Evolutionary conservation across 92 coral and sea anemone genomes (phyloP), one percentile per base, ranked within the genome.

Genomic region (Ricordea florida): DNA sequence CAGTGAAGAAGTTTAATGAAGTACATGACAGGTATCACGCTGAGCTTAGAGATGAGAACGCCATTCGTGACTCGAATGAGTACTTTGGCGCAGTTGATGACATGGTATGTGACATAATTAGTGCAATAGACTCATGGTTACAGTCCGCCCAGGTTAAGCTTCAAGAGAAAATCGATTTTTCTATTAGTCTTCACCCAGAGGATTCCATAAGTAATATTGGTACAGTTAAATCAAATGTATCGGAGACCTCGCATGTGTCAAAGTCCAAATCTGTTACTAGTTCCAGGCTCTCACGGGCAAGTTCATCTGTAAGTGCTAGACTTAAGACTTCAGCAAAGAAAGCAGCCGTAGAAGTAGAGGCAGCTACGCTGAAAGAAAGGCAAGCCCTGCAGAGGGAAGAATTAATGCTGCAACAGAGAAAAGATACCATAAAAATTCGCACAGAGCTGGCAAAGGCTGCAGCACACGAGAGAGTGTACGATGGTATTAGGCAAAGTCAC

Each of bases 21-120:
- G 45, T 51, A 62, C 69, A 62, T 62, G 69, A 40, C 13, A 62
- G 26, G 69, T 62, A 62, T 62, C 68, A 61, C 34, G 68, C 48
- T 61, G 68, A 34, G 49, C 41, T 61, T 27, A 22, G 14, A 22
- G 50, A 61, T 60, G 67, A 37, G 23, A 60, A 7, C 24, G 67
- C 2, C 67, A 2, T n/a, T 41, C 13, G 16, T 41, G 46, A n/a
- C 16, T 41, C 3, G 15, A 41, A 41, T n/a, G n/a, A 18, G 2
- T 41, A 18, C 46, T 10, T 10, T n/a, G 16, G 16, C 13, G 3
- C 46, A 2, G 3, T 41, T n/a, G 16, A 41, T 2, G 46, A 41
- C 11, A 41, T 41, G 3, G 3, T n/a, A 41, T 41, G 16, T 2
- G 15, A 10, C 46, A 2, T 2, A 9, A 9, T 18, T n/a, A 2